Evolutionary conservation across 2,888 invertebrate genomes (phyloP).

Genomic region (Apamea epomidion): DNA sequence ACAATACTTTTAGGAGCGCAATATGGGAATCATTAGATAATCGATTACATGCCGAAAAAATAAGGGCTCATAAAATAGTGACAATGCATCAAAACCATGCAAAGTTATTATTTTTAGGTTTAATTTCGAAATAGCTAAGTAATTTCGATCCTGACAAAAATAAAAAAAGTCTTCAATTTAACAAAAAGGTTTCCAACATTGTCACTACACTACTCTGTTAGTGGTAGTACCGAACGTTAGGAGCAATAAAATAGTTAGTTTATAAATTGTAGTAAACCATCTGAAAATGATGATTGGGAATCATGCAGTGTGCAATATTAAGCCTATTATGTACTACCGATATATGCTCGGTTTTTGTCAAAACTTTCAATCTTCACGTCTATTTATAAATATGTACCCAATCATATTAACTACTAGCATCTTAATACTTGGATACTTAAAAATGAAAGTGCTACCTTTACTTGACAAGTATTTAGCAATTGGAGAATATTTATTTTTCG

Average conservation of each 20-base stretch:
- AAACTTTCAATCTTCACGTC: neutral
- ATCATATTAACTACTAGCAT: neutral
- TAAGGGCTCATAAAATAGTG: neutral
- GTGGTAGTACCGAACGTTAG: neutral
- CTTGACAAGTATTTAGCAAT: neutral
- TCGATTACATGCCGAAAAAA: neutral
- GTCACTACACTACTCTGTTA: neutral
- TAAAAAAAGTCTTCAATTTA: neutral
- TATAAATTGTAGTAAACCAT: neutral
- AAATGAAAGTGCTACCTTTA: neutral
- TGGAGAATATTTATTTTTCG: neutral
- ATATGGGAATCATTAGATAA: neutral
- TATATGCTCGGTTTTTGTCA: neutral
- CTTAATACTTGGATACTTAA: too few relatives aligned
- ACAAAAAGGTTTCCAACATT: neutral
- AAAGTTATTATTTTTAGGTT: neutral
- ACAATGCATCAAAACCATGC: neutral
- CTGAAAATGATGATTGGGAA: neutral
- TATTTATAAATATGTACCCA: neutral
- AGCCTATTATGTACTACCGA: neutral
- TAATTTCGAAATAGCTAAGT: neutral
- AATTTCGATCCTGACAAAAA: neutral
- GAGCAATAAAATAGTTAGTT: neutral
- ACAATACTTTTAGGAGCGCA: neutral
- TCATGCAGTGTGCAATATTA: slow-evolving; percentile 5